Base-by-base conservation (phyloP, 2,113 vertebrate genomes). In the Orientallactaga bullata region DNA sequence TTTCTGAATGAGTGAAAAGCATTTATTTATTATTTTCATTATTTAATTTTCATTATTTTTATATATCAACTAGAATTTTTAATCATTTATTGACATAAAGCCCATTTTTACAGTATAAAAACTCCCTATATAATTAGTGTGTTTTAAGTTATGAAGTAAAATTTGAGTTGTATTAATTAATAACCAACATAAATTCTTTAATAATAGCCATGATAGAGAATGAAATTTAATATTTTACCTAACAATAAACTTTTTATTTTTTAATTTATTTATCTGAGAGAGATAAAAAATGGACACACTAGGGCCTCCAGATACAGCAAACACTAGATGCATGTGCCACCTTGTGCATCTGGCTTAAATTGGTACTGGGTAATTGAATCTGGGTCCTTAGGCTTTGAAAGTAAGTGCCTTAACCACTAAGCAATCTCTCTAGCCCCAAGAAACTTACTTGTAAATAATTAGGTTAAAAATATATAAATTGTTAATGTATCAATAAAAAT, bases 1-100 rank as follows among this genome's bases (percentile, higher is more conserved):
- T 80, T 74, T 85, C 35, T 69, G 4, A 69, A 21, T 69, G 7
- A 94, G 42, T 76, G 0, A 55, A 55, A 80, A 85, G 17, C 47
- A 71, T 37, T 83, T 66, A 80, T 66, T 85, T 85, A 55, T 66
- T 78, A 63, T 55, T 35, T 73, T 90, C 39, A 80, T n/a, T n/a
- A n/a, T n/a, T n/a, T n/a, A 1, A 47, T 72, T 69, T 80, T 58
- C 66, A 7, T 71, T 66, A 28, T 73, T 82, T 58, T 78, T 89
- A 79, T 66, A n/a, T 3, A 26, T 74, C 73, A 65, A 15, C 8
- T 83, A 94, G 28, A 7, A 80, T 71, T 85, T 88, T 6, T 47
- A 47, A 79, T 37, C 5, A 66, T 85, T 74, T 80, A 72, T 15
- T 69, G 26, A 84, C 15, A 23, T 42, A 3, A 39, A 42, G 28